phyloP scores from a whole-genome alignment of 2,113 vertebrate species.

The Oxyruncus cristatus region DNA sequence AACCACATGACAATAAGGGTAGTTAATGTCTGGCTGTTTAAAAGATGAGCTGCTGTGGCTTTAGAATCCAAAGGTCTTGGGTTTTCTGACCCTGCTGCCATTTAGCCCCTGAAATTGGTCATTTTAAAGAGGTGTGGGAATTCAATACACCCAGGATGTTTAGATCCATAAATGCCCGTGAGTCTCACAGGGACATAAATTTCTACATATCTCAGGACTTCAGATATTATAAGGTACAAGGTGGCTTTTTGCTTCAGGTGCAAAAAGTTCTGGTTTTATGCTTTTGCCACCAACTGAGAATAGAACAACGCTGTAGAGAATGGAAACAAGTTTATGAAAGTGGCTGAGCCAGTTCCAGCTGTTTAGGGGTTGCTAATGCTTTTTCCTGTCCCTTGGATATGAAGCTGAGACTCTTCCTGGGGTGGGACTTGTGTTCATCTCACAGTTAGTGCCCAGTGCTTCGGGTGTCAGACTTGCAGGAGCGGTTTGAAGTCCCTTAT shows the following conservation, averaged over 20 bases:
- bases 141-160: not conserved
- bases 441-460: not conserved
- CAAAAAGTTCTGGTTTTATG: not conserved
- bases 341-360: not conserved
- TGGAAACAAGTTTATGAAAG: not conserved
- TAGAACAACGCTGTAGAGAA: fast-evolving
- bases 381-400: not conserved
- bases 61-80: not conserved
- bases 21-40: not conserved
- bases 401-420: not conserved
- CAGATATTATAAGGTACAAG: not conserved
- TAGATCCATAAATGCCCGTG: not conserved
- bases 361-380: too few relatives aligned
- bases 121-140: not conserved
- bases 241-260: not conserved
- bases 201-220: not conserved
- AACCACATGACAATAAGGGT: not conserved
- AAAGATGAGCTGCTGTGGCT: not conserved
- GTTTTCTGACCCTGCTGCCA: not conserved
- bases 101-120: not conserved
- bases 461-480: not conserved
- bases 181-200: not conserved
- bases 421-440: not conserved
- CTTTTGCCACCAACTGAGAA: not conserved
- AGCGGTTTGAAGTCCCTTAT: too few relatives aligned